phyloP scores from a whole-genome alignment of 2,113 vertebrate genomes.

The Manacus vitellinus region DNA sequence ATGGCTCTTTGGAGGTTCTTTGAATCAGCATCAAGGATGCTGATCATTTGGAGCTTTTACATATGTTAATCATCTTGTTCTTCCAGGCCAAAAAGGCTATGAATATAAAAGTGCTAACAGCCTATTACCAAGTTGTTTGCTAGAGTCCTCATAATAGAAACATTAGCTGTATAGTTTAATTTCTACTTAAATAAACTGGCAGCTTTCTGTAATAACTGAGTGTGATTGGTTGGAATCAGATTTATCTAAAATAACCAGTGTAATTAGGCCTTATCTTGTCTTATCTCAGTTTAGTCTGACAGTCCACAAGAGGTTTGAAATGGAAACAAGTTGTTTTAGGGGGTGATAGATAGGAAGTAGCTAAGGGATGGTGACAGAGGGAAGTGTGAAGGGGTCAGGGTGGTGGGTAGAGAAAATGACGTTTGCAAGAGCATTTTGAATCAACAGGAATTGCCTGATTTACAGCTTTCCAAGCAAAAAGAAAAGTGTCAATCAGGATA shows the following conservation, averaged over 20 bases:
- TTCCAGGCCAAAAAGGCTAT: slow-evolving; percentile 45
- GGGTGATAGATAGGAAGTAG: neutral
- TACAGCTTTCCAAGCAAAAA: neutral
- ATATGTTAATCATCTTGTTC: slow-evolving; percentile 63
- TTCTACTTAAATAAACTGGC: slow-evolving; percentile 49
- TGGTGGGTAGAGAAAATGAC: neutral
- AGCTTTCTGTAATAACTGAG: neutral
- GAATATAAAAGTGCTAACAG: slow-evolving; percentile 60
- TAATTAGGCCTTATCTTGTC: neutral
- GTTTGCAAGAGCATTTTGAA: neutral
- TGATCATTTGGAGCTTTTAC: slow-evolving; percentile 59
- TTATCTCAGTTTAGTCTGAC: slow-evolving; percentile 14
- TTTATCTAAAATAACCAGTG: neutral
- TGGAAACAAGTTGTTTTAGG: neutral
- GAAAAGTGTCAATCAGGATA: neutral
- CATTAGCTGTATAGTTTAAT: slow-evolving; percentile 1
- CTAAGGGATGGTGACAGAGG: neutral
- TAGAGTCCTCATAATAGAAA: slow-evolving; percentile 26
- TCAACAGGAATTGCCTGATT: neutral
- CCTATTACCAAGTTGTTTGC: slow-evolving; percentile 53
- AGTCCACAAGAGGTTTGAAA: neutral
- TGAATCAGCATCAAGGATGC: slow-evolving; percentile 57
- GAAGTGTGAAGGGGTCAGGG: neutral
- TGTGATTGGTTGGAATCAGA: neutral
- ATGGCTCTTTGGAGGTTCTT: slow-evolving; percentile 58